Evolutionary conservation across 2,888 invertebrate genomes (phyloP).

Genomic region (Pediacus dermestoides): DNA sequence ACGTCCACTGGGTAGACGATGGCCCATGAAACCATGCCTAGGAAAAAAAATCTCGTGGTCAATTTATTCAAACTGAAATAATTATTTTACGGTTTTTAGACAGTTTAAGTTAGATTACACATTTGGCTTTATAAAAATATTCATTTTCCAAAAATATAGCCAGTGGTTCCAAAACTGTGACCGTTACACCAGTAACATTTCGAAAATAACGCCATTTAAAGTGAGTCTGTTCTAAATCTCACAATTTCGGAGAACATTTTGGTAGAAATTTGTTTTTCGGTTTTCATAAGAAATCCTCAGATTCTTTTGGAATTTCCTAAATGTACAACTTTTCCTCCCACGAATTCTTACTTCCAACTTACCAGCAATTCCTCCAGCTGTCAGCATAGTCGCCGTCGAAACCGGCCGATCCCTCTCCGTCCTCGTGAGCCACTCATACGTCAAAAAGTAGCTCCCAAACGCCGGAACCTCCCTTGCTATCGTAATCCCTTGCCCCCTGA

Average conservation of each 20-base stretch:
- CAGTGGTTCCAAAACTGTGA: too few relatives aligned
- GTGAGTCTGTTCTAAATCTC: too few relatives aligned
- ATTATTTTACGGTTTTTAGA: too few relatives aligned
- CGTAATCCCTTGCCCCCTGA: constrained; percentile 72
- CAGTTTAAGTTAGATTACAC: constrained; percentile 3
- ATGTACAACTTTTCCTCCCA: too few relatives aligned
- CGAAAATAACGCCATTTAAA: too few relatives aligned
- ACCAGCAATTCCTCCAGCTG: constrained; percentile 81
- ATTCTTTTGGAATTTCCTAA: too few relatives aligned
- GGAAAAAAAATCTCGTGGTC: too few relatives aligned
- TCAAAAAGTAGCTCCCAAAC: constrained; percentile 79
- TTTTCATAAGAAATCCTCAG: too few relatives aligned
- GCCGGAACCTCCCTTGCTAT: constrained; percentile 77
- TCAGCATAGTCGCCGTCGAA: constrained; percentile 64
- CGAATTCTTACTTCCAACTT: constrained; percentile 3
- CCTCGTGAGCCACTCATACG: constrained; percentile 74
- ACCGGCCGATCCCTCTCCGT: constrained; percentile 50
- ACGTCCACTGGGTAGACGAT: constrained; percentile 86
- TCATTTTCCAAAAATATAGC: background rate
- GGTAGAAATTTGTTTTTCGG: constrained; percentile 1
- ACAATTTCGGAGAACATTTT: too few relatives aligned
- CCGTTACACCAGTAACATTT: too few relatives aligned
- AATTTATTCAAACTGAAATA: too few relatives aligned
- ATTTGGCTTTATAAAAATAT: background rate
- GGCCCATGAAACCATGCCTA: constrained; percentile 76